Evolutionary conservation across 2,888 invertebrate species (phyloP), one percentile per base, ranked within the genome.

Genomic region (Asteroscopus sphinx): DNA sequence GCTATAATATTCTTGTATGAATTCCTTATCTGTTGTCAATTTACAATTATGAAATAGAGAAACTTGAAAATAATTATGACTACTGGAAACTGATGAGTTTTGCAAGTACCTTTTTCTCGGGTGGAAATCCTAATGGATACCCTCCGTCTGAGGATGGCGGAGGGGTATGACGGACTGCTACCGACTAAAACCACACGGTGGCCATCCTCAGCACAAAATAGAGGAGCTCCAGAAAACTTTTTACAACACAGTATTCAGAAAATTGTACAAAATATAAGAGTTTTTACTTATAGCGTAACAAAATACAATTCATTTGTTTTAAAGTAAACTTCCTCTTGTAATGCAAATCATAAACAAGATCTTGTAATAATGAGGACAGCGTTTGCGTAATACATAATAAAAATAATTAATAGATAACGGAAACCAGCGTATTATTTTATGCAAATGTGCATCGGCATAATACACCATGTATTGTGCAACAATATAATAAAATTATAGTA

Each of bases 1-100:
- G 46, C 15, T 68, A 48, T 45, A 52, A 33, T 73, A 47, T 56
- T 62, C 69, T 52, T 61, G 46, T 59, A 51, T 67, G 68, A 72
- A 68, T 68, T 69, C 51, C 51, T 56, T 62, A 73, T 62, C 51
- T 51, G n/a, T 28, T 56, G 42, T 16, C 35, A 55, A 17, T 64
- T 49, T 17, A 17, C 16, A 35, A 47, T 41, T 51, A 46, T 39
- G 35, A 36, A 48, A 49, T 42, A 33, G 11, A 9, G 12, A 21
- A 16, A 28, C 30, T 44, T 45, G 17, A 32, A n/a, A n/a, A n/a
- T n/a, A n/a, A 6, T 26, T 35, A 25, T 21, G 36, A 13, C 16
- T 40, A 3, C 0, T 26, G 8, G 2, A 40, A 26, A 11, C 26
- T 13, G 3, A 13, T 30, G 3, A 17, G n/a, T 7, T 26, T n/a